These are phyloP conservation scores for Pseudopleuronectes americanus DNA, from an alignment of 2,797 vertebrate genomes.

Conservation along the genomic window DNA sequence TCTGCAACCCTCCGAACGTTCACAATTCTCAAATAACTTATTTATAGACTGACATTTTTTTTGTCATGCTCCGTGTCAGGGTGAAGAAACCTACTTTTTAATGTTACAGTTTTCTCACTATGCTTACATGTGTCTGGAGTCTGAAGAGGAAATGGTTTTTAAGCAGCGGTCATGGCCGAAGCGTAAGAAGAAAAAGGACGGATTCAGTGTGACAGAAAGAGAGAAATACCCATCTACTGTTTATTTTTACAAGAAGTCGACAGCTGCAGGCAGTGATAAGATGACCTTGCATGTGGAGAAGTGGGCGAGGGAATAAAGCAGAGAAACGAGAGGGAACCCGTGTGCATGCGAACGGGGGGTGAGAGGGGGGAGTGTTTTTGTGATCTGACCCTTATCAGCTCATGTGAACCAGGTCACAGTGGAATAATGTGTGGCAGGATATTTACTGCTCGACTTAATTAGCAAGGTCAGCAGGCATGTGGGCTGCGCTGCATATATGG, in stretches of 20 bases:
- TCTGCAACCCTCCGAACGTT: neutral
- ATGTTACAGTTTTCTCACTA: neutral
- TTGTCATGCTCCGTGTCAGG: neutral
- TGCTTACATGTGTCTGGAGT: too few relatives aligned
- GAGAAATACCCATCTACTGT: slow-evolving; percentile 45
- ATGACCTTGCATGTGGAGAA: slow-evolving; percentile 69
- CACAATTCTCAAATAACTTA: neutral
- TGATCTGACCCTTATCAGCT: slow-evolving; percentile 62
- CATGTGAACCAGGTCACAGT: slow-evolving; percentile 54
- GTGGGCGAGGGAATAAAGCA: slow-evolving; percentile 38
- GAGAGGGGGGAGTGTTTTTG: slow-evolving; percentile 9
- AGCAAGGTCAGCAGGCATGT: slow-evolving; percentile 45
- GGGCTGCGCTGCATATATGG: neutral
- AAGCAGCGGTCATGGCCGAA: neutral
- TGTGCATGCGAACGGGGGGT: neutral
- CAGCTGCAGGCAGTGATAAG: slow-evolving; percentile 71
- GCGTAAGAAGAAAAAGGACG: neutral
- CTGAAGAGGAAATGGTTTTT: too few relatives aligned
- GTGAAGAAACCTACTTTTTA: too few relatives aligned
- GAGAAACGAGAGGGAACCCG: slow-evolving; percentile 44
- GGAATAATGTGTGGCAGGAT: slow-evolving; percentile 44
- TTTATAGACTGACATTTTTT: neutral
- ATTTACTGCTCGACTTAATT: slow-evolving; percentile 65
- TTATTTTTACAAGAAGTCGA: slow-evolving; percentile 54
- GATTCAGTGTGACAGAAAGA: slow-evolving; percentile 22